Evolutionary conservation across 2,797 vertebrate genomes (phyloP), one percentile per base, ranked within the genome.

Genomic region (Poeciliopsis presidionis): DNA sequence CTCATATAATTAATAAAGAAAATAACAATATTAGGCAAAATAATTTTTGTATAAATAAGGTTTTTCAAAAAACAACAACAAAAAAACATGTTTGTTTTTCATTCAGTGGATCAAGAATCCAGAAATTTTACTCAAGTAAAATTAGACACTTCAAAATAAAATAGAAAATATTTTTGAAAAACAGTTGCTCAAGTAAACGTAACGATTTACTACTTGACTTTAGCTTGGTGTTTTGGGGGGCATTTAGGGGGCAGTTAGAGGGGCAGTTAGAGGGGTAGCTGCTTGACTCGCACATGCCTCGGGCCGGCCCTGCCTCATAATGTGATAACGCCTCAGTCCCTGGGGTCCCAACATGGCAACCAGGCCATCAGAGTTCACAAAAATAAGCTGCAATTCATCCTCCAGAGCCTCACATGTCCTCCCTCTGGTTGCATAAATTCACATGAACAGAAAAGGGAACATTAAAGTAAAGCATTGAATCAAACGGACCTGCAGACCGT

Each of bases 401-500:
- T 74, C 72, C 61, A 81, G 71, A 25, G 76, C 22, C 51, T 45
- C 13, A 45, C 1, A 69, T 69, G 36, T 43, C 12, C 5, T 2
- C 5, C 39, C 39, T 41, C 9, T 67, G 18, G 8, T 41, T 65
- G 22, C 2, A 14, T 28, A 8, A 70, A 45, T 12, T 28, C 59
- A 20, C 8, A 3, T 8, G 2, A 63, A 36, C 18, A 20, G 59
- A 63, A 36, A 65, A 41, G 11, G 13, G 13, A n/a, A 14, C 7
- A 14, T 28, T 12, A 43, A 41, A 67, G 36, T 4, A n/a, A 25
- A 45, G 7, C 20, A 33, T n/a, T 30, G 16, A 6, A 41, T 18
- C 0, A 4, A 28, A 47, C 92, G 74, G 41, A 98, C 97, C 97
- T 97, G 97, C 97, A 99, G 70, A 99, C 97, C 65, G 97, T 97